Percentiles rank a stretch among this genome's conserved stretches.
phyloP scores from a whole-genome alignment of 2,888 invertebrate genomes.

The Synergus itoensis region DNA sequence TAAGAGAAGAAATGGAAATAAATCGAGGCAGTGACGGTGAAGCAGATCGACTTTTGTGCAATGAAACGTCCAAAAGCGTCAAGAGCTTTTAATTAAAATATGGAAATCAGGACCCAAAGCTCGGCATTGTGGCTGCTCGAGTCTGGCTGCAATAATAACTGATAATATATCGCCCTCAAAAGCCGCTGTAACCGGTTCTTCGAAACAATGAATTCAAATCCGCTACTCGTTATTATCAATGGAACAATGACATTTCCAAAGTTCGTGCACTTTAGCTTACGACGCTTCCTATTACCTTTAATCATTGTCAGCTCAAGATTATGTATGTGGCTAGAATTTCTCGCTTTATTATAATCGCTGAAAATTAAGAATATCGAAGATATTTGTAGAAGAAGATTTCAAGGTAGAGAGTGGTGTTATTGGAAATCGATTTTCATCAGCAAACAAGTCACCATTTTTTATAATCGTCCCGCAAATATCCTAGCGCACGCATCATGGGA shows the following conservation, averaged over 20 bases:
- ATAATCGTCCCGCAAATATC: constrained; percentile 31
- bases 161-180: constrained; percentile 72
- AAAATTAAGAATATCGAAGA: not conserved
- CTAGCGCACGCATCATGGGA: constrained; percentile 53
- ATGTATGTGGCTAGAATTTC: not conserved
- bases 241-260: constrained; percentile 65
- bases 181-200: constrained; percentile 59
- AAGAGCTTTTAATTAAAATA: constrained; percentile 75
- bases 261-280: constrained; percentile 39
- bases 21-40: constrained; percentile 49
- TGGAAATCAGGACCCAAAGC: constrained; percentile 74
- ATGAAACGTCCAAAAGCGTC: constrained; percentile 50
- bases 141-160: constrained; percentile 74
- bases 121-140: constrained; percentile 68
- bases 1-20: not conserved
- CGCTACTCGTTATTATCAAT: constrained; percentile 64
- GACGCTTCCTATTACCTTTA: not conserved
- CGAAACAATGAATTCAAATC: constrained; percentile 73
- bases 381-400: not conserved
- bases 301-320: not conserved
- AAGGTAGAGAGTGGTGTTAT: not conserved
- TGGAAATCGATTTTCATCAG: constrained; percentile 24
- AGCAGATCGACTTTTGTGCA: constrained; percentile 54
- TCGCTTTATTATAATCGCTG: not conserved
- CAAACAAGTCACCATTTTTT: constrained; percentile 40